Evolutionary conservation across 2,113 vertebrate genomes (phyloP), one percentile per base, ranked within the genome.

Genomic region (Taurulus bubalis): DNA sequence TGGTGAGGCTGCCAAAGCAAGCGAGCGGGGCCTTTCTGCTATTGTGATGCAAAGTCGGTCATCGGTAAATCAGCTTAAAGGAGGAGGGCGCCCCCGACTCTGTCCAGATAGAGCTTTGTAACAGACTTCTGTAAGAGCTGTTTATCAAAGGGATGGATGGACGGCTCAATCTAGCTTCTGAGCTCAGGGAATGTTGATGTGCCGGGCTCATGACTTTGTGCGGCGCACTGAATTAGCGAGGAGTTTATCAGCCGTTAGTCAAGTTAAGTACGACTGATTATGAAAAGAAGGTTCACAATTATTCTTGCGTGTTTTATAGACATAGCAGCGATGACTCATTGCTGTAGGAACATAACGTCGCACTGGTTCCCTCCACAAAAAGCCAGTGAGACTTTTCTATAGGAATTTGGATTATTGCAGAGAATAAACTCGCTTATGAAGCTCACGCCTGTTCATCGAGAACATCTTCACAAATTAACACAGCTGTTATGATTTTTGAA

Each of bases 31-130:
- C 83, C 87, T 45, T 75, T 75, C 59, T 51, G 65, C 84, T 84
- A 89, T 92, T 93, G 83, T 85, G 74, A 93, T 90, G 89, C 83
- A 89, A 80, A 80, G 67, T 28, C 65, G 38, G 72, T 80, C 59
- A 55, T 64, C 70, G 89, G 74, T 63, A 60, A 88, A 87, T 80
- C 66, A 89, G 74, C 75, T 88, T 88, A 83, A n/a, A 56, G 75
- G 5, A 8, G 65, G 83, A 90, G 80, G 86, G 86, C 80, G 63
- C 26, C 38, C 51, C 71, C 58, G 63, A 28, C 20, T 73, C 68
- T 42, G 63, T 16, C 58, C 20, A 34, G 49, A n/a, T 42, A 88
- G 76, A 77, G 65, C 65, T 87, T 78, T 78, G 71, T 66, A 82
- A 68, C 28, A 65, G 38, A 45, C 77, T 62, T 38, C 62, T 69